Conservation (phyloP, 2,888 invertebrate species). For the Drosophila austrosaltans region DNA sequence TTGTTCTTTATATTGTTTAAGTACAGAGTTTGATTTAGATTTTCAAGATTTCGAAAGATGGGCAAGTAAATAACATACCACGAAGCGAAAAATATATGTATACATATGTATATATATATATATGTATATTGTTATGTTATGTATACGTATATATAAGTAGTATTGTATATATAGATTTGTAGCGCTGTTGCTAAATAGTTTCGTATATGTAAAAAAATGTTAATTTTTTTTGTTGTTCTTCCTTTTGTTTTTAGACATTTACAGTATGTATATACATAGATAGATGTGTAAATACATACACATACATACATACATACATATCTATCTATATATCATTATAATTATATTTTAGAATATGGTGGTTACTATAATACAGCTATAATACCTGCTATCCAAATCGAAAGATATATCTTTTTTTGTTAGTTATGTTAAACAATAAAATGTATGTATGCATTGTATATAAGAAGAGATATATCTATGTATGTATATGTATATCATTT, state of each 20-base stretch:
- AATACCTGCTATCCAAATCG: not conserved
- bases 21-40: conserved; percentile 2
- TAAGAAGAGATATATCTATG: conserved; percentile 54
- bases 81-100: conserved; percentile 41
- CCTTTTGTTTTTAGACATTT: conserved; percentile 54
- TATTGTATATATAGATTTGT: conserved; percentile 61
- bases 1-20: conserved; percentile 9
- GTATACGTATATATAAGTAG: conserved; percentile 60
- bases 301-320: conserved; percentile 43
- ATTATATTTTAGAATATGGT: conserved; percentile 39
- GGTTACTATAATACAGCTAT: conserved; percentile 19
- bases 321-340: conserved; percentile 24
- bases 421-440: not conserved
- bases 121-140: conserved; percentile 45
- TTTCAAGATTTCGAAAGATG: conserved; percentile 8
- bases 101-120: conserved; percentile 31
- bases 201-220: conserved; percentile 63
- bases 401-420: not conserved
- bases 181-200: conserved; percentile 56
- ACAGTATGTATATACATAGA: conserved; percentile 63
- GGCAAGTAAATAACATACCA: conserved; percentile 32
- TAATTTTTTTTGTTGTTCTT: conserved; percentile 12
- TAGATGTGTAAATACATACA: conserved; percentile 59
- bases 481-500: conserved; percentile 43
- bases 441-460: conserved; percentile 50